Base-by-base conservation (phyloP, 2,888 invertebrate genomes). In the Cantharis rustica region DNA sequence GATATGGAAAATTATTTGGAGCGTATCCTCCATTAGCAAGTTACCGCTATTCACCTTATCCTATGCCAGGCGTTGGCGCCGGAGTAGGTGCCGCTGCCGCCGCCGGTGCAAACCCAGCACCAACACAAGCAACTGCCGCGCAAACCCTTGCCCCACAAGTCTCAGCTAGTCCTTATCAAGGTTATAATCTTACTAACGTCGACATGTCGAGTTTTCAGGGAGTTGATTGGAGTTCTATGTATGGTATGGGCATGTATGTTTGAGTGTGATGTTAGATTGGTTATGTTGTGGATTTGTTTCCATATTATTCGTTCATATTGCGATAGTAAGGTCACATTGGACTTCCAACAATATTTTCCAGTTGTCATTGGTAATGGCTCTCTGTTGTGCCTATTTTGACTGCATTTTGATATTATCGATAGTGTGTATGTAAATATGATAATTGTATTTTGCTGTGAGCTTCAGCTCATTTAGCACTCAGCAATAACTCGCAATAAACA, bases 141-240 rank as follows among this genome's bases (percentile, higher is more conserved):
- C 90, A 91, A 68, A 90, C 91, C 76, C 85, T 92, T 11, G 89
- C 91, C 79, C 93, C 92, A 3, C 92, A 91, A 84, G 91, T 93
- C 81, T 92, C 93, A 26, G 91, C 93, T 31, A 93, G 93, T 84
- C 92, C 93, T 73, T 93, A 93, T 86, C 93, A 93, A 84, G 93
- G 93, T 69, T 96, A 96, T 89, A 94, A 94, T 82, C 92, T 96
- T 81, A 94, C 96, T 86, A 96, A 96, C 87, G 95, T 96, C 79
- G 96, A 96, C 89, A 96, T 96, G 96, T 94, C 95, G 79, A 95
- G 95, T 87, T 96, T 96, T 92, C 96, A 96, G 88, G 95, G 95
- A 77, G 95, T 96, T 83, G 96, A 96, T 89, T 96, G 96, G 96
- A 93, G 94, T 85, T 94, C 95, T 84, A 95, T 96, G 95, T 96